Evolutionary conservation across 2,888 invertebrate species (phyloP).

Genomic region (Anorthoa munda): DNA sequence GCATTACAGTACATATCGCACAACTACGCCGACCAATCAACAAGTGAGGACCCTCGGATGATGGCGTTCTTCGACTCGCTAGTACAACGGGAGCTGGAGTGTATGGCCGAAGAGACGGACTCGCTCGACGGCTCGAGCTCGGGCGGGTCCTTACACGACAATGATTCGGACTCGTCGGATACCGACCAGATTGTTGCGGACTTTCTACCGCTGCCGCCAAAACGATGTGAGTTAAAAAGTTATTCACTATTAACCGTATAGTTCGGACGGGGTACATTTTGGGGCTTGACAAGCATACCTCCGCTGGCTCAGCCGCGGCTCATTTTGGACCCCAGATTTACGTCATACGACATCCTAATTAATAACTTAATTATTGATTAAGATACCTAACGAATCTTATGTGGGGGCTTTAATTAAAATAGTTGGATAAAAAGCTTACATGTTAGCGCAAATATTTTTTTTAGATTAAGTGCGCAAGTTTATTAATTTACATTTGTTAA

Average conservation of each 20-base stretch:
- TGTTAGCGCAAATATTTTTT: no score
- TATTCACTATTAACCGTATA: not conserved
- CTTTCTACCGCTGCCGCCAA: constrained; percentile 81
- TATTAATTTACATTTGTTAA: no score
- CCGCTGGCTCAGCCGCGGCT: no score
- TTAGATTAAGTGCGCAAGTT: no score
- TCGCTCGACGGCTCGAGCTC: constrained; percentile 83
- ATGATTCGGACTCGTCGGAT: constrained; percentile 82
- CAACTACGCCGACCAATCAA: constrained; percentile 97
- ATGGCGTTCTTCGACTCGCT: constrained; percentile 99
- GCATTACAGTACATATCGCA: constrained; percentile 93
- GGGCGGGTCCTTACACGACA: constrained; percentile 72
- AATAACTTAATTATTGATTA: no score
- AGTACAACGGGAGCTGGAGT: constrained; percentile 97
- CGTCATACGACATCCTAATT: no score
- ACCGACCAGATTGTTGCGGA: constrained; percentile 82
- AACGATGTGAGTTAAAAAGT: constrained; percentile 75
- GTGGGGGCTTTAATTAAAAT: no score
- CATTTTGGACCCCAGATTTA: no score
- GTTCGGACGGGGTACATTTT: no score
- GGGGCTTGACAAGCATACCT: no score
- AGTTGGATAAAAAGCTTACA: no score
- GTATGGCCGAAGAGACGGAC: constrained; percentile 91
- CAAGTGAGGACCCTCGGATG: constrained; percentile 97
- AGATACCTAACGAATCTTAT: no score